A percentile compares a stretch with the other conserved stretches of the same genome.
Evolutionary conservation across 2,888 invertebrate genomes (phyloP).

Genomic region (Neria commutata): DNA sequence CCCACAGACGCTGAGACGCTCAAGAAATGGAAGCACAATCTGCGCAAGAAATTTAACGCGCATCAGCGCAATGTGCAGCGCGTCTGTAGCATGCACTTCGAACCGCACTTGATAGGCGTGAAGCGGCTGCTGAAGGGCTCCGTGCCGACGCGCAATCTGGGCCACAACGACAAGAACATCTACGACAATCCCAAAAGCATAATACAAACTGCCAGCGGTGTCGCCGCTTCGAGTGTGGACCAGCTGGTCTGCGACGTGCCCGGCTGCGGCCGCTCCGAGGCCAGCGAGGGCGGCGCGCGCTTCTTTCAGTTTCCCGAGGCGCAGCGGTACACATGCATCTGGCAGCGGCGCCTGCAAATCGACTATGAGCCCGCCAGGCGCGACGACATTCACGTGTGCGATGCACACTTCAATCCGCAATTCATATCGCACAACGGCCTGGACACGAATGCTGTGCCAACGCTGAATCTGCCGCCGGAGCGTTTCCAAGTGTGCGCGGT

Average conservation of each 20-base stretch:
- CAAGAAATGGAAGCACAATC: slow-evolving; percentile 45
- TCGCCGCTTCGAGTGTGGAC: neutral
- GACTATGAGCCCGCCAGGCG: slow-evolving; percentile 5
- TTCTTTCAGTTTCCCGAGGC: slow-evolving; percentile 17
- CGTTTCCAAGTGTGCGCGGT: neutral
- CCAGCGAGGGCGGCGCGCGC: neutral
- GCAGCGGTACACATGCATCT: slow-evolving; percentile 6
- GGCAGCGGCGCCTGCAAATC: slow-evolving; percentile 16
- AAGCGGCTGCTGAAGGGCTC: slow-evolving; percentile 33
- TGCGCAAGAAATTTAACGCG: slow-evolving; percentile 25
- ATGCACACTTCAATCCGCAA: slow-evolving; percentile 22
- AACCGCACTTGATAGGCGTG: slow-evolving; percentile 35
- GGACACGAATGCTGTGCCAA: slow-evolving; percentile 27
- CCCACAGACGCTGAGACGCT: slow-evolving; percentile 20
- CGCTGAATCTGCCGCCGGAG: slow-evolving; percentile 17
- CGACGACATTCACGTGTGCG: slow-evolving; percentile 19
- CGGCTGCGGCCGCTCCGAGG: slow-evolving; percentile 9
- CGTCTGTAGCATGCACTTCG: slow-evolving; percentile 50
- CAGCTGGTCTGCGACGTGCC: slow-evolving; percentile 19
- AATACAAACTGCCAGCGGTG: neutral
- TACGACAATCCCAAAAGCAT: slow-evolving; percentile 39
- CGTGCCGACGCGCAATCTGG: slow-evolving; percentile 46
- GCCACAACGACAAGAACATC: slow-evolving; percentile 33
- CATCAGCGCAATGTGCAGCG: slow-evolving; percentile 18
- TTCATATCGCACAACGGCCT: slow-evolving; percentile 15